These are phyloP conservation scores for Neopelma chrysocephalum DNA, from an alignment of 2,797 vertebrate species.

Conservation along the genomic window DNA sequence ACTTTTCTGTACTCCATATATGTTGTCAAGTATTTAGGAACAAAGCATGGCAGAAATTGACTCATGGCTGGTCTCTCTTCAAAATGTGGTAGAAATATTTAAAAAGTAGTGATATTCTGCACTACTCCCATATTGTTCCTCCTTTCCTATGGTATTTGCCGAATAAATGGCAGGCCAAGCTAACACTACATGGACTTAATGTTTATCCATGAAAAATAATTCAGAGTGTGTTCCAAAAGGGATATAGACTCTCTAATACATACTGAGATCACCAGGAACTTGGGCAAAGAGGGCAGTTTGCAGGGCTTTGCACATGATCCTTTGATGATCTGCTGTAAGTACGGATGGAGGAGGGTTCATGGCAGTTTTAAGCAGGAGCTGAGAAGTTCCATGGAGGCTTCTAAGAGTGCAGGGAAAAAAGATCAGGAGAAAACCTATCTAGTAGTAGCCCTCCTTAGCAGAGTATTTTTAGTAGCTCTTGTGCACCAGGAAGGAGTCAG, in stretches of 20 bases:
- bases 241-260: not conserved
- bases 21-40: not conserved
- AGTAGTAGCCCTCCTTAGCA: not conserved
- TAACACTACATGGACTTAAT: not conserved
- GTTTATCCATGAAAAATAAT: not conserved
- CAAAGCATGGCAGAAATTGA: not conserved
- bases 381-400: not conserved
- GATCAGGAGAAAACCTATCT: not conserved
- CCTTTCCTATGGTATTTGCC: not conserved
- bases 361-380: not conserved
- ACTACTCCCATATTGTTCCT: not conserved
- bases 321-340: not conserved
- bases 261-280: not conserved
- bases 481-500: not conserved
- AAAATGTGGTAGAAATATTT: not conserved
- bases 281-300: not conserved
- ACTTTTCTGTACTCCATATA: not conserved
- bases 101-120: not conserved
- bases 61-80: not conserved
- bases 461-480: not conserved
- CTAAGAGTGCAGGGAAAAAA: not conserved
- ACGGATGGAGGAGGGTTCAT: not conserved
- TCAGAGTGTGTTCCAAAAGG: not conserved
- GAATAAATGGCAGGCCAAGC: not conserved
- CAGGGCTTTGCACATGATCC: not conserved